Percentiles rank a stretch among this genome's conserved stretches.
Evolutionary conservation across 1,140 invertebrate genomes (phyloP).

Genomic region (Euglossa dilemma): DNA sequence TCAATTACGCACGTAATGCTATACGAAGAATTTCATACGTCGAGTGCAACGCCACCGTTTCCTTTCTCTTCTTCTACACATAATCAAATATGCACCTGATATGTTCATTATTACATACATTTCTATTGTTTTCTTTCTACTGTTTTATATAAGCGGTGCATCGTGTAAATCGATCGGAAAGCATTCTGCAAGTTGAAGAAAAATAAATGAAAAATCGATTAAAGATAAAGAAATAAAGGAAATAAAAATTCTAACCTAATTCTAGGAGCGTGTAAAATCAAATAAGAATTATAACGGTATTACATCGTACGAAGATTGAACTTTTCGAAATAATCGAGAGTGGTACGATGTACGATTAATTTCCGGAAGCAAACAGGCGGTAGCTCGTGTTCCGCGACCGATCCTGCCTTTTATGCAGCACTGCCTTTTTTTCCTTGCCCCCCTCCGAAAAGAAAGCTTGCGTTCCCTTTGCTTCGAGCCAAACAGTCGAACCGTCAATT

Average conservation of each 20-base stretch:
- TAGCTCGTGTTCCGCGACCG: constrained; percentile 12
- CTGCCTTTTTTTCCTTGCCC: neutral
- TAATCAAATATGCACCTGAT: neutral
- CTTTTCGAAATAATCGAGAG: constrained; percentile 40
- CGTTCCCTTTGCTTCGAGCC: neutral
- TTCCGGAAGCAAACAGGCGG: constrained; percentile 26
- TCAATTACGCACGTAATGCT: neutral
- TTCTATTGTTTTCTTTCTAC: neutral
- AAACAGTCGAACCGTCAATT: neutral
- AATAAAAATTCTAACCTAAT: constrained; percentile 15
- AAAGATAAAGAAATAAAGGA: neutral
- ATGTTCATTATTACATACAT: neutral
- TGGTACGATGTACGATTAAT: constrained; percentile 14
- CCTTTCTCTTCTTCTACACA: neutral
- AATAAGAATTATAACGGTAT: constrained; percentile 9
- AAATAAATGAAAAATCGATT: neutral
- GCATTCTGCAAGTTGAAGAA: neutral
- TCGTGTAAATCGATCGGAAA: neutral
- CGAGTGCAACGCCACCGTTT: neutral
- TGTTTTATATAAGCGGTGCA: neutral
- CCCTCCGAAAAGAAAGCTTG: constrained; percentile 41
- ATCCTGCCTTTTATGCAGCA: constrained; percentile 40
- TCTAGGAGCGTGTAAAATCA: neutral
- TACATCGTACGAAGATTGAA: neutral
- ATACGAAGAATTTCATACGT: neutral